A percentile compares a stretch with the other conserved stretches of the same genome.
Evolutionary conservation across 2,113 vertebrate genomes (phyloP).

Genomic region (Brienomyrus brachyistius): DNA sequence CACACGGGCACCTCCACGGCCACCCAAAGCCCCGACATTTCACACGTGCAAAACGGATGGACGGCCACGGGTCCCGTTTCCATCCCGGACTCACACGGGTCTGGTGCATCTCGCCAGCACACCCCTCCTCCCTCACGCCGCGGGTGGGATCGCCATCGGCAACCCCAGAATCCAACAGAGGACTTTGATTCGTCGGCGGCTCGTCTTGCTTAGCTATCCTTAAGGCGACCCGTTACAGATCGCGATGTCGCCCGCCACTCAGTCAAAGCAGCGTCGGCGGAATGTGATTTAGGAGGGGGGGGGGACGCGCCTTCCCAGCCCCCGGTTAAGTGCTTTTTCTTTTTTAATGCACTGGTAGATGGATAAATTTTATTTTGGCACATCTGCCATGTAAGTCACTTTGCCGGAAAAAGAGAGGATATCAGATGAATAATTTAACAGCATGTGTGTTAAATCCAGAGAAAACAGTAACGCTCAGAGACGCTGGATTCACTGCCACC

Average conservation of each 20-base stretch:
- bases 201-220: not conserved
- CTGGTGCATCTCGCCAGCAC: too few species aligned
- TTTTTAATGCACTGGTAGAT: not conserved
- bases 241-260: not conserved
- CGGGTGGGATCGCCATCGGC: not conserved
- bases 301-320: not conserved
- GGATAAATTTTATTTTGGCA: slow-evolving; percentile 7
- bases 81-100: not conserved
- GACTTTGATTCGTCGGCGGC: not conserved
- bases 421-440: slow-evolving; percentile 6
- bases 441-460: not conserved
- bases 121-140: not conserved
- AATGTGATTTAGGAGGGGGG: not conserved
- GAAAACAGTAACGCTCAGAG: not conserved
- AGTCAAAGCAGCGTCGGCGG: not conserved
- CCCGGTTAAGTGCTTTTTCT: not conserved
- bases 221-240: not conserved
- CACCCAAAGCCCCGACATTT: not conserved
- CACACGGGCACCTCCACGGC: not conserved
- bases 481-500: not conserved
- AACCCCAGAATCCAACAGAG: not conserved
- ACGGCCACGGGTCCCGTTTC: not conserved
- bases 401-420: not conserved
- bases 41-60: not conserved
- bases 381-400: slow-evolving; percentile 4